These are phyloP conservation scores for Planiliza haematocheilus DNA, from an alignment of 2,113 vertebrate genomes.

Conservation along the genomic window DNA sequence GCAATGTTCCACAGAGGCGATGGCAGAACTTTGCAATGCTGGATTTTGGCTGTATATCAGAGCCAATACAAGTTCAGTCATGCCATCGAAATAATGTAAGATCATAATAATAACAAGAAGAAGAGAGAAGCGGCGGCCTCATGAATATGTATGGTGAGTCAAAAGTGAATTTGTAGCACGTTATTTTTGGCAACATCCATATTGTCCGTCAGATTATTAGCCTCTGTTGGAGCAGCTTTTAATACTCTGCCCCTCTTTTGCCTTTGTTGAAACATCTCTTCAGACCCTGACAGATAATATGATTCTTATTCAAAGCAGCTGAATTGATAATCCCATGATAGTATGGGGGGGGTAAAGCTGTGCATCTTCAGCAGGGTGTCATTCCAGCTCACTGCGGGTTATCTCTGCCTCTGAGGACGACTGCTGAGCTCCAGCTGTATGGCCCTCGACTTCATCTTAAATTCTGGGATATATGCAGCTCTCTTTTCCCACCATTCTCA, in stretches of 20 bases:
- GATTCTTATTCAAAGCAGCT: conserved; percentile 68
- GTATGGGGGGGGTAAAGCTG: conserved; percentile 52
- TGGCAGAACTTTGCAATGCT: no score
- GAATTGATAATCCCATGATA: conserved; percentile 71
- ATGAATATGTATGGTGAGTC: neutral
- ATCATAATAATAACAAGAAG: no score
- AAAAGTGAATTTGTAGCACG: conserved; percentile 6
- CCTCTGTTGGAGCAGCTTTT: conserved; percentile 8
- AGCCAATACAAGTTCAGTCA: no score
- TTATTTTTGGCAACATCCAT: conserved; percentile 6
- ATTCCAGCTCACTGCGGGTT: conserved; percentile 53
- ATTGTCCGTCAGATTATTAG: conserved; percentile 18
- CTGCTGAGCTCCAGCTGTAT: conserved; percentile 43
- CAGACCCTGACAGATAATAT: conserved; percentile 50
- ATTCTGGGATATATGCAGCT: conserved; percentile 38
- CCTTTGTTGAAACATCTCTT: conserved; percentile 54
- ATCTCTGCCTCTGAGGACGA: conserved; percentile 55
- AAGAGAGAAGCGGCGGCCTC: neutral
- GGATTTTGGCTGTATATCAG: no score
- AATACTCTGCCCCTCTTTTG: conserved; percentile 26
- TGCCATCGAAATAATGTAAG: no score
- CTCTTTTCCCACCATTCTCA: conserved; percentile 46
- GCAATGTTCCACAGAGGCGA: no score
- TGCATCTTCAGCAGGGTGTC: conserved; percentile 57
- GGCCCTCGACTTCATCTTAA: conserved; percentile 31